These are phyloP conservation scores for Callithrix jacchus DNA, from an alignment of 2,113 vertebrate species.

Conservation along the genomic window DNA sequence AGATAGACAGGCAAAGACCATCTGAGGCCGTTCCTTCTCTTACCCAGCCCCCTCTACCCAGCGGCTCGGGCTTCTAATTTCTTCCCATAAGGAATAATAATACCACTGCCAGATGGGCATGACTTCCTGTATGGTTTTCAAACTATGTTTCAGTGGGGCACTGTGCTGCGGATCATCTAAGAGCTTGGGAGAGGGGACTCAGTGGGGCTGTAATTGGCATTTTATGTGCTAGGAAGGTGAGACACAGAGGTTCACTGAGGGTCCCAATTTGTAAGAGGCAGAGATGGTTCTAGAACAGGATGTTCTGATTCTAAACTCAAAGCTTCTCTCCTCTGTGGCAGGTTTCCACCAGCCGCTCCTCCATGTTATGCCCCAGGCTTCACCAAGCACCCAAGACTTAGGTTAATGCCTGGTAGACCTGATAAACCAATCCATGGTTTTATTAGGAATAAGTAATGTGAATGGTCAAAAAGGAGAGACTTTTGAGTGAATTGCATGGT, in stretches of 20 bases:
- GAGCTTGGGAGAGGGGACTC: neutral
- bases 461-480: neutral
- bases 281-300: neutral
- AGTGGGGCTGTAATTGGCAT: no score
- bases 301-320: neutral
- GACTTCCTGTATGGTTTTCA: neutral
- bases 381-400: neutral
- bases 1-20: neutral
- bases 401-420: neutral
- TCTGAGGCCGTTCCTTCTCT: neutral
- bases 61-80: neutral
- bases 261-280: neutral
- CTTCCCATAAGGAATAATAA: neutral
- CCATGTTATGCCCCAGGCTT: neutral
- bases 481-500: neutral
- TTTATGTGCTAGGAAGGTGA: neutral
- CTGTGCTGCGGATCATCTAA: neutral
- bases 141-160: neutral
- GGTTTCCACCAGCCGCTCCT: neutral
- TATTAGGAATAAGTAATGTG: neutral
- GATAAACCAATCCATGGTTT: neutral
- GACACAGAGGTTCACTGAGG: no score
- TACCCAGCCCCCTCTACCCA: fast-evolving
- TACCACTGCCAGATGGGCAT: fast-evolving
- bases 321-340: neutral